phyloP scores from a whole-genome alignment of 2,888 invertebrate genomes.

The Stenoptilia bipunctidactyla region DNA sequence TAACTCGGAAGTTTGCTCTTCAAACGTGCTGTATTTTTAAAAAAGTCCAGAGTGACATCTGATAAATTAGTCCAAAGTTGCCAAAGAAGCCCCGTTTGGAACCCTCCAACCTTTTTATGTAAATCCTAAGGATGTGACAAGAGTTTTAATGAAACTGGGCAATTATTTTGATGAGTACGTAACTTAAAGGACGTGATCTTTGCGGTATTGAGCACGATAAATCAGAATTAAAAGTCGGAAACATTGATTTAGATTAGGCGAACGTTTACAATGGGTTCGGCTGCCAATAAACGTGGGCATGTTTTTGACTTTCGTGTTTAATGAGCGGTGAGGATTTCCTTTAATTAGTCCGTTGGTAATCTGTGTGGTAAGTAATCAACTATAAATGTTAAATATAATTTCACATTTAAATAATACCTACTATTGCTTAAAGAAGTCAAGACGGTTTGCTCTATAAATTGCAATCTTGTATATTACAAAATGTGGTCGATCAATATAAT shows the following conservation, averaged over 20 bases:
- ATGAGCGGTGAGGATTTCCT: no score
- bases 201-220: slow-evolving; percentile 18
- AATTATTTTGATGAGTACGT: slow-evolving; percentile 59
- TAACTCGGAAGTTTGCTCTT: slow-evolving; percentile 22
- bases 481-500: no score
- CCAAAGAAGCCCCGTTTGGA: slow-evolving; percentile 24
- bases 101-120: slow-evolving; percentile 55
- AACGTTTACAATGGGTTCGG: slow-evolving; percentile 8
- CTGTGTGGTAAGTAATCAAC: no score
- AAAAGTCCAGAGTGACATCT: slow-evolving; percentile 28
- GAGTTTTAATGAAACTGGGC: slow-evolving; percentile 60
- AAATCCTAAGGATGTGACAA: slow-evolving; percentile 61
- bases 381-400: no score
- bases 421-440: no score
- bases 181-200: slow-evolving; percentile 32
- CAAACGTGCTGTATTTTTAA: slow-evolving; percentile 30
- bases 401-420: no score
- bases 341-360: no score
- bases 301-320: no score
- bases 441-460: no score
- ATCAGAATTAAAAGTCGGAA: slow-evolving; percentile 31
- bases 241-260: slow-evolving; percentile 36
- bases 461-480: no score
- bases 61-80: slow-evolving; percentile 46
- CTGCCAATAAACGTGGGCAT: slow-evolving; percentile 6